Evolutionary conservation across 92 coral and sea anemone genomes (phyloP).

Genomic region (Porites evermanni): DNA sequence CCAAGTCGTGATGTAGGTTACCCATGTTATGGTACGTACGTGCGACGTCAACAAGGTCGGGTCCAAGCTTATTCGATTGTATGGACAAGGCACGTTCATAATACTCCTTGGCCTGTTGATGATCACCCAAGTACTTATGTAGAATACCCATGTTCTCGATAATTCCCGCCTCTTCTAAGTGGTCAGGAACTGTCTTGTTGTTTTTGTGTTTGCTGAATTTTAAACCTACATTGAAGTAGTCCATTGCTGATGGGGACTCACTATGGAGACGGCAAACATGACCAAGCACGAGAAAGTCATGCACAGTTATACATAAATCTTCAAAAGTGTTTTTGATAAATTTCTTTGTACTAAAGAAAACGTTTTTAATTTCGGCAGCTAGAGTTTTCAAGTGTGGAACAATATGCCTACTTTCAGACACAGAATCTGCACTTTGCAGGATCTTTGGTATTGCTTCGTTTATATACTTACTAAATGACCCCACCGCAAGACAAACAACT

Average conservation of each 20-base stretch:
- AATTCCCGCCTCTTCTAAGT: too few species aligned
- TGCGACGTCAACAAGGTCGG: too few species aligned
- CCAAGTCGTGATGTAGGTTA: too few species aligned
- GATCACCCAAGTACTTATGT: too few species aligned
- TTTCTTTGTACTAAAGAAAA: neutral
- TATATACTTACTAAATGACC: constrained; percentile 34
- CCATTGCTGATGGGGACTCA: neutral
- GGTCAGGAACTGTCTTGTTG: too few species aligned
- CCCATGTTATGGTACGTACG: too few species aligned
- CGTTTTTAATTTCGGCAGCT: neutral
- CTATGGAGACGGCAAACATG: neutral
- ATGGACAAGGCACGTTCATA: too few species aligned
- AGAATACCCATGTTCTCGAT: too few species aligned
- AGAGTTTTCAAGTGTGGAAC: constrained; percentile 49
- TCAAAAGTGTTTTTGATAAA: neutral
- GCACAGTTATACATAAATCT: neutral
- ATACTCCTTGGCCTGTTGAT: too few species aligned
- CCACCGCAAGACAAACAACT: too few species aligned
- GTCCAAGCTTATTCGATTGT: too few species aligned
- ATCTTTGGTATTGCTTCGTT: constrained; percentile 6
- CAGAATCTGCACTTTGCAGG: neutral
- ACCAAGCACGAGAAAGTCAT: neutral
- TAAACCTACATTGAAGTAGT: neutral
- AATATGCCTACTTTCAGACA: neutral
- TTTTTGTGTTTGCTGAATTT: too few species aligned